Percentiles rank a stretch among this genome's conserved stretches.
Evolutionary conservation across 1,140 invertebrate species (phyloP).

Genomic region (Pristionchus pacificus): DNA sequence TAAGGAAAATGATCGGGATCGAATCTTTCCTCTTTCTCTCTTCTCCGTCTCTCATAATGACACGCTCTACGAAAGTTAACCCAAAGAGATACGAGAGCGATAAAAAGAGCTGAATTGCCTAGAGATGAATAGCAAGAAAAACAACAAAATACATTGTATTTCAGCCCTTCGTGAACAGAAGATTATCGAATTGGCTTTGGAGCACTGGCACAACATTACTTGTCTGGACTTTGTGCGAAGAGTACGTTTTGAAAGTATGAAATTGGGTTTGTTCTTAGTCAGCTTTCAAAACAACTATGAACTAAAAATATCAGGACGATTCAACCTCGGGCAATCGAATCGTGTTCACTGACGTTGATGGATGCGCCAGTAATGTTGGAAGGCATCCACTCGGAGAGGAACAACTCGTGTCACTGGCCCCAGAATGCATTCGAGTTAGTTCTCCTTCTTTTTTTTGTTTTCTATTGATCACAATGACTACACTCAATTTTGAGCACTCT

Average conservation of each 20-base stretch:
- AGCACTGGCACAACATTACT: conserved; percentile 58
- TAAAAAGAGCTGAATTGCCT: no score
- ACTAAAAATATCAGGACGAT: conserved; percentile 36
- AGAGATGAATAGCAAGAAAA: no score
- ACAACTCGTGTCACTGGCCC: conserved; percentile 56
- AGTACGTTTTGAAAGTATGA: conserved; percentile 1
- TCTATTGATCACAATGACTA: no score
- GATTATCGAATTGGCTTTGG: conserved; percentile 55
- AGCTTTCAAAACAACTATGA: no score
- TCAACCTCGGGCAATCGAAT: conserved; percentile 52
- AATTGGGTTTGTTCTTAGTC: no score
- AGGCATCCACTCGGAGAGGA: conserved; percentile 54
- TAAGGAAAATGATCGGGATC: no score
- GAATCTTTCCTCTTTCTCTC: no score
- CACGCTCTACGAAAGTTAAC: no score
- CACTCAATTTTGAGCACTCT: no score
- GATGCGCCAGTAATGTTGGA: conserved; percentile 54
- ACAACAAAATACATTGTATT: no score
- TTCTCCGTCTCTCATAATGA: no score
- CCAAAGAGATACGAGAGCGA: no score
- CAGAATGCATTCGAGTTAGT: conserved; percentile 55
- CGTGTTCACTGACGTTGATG: conserved; percentile 57
- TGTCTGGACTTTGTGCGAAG: conserved; percentile 54
- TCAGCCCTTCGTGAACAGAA: conserved; percentile 51
- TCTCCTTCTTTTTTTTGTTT: conserved; percentile 4